Percentiles rank a stretch among this genome's conserved stretches.
phyloP scores from a whole-genome alignment of 2,888 invertebrate genomes.

The Papilio demoleus region DNA sequence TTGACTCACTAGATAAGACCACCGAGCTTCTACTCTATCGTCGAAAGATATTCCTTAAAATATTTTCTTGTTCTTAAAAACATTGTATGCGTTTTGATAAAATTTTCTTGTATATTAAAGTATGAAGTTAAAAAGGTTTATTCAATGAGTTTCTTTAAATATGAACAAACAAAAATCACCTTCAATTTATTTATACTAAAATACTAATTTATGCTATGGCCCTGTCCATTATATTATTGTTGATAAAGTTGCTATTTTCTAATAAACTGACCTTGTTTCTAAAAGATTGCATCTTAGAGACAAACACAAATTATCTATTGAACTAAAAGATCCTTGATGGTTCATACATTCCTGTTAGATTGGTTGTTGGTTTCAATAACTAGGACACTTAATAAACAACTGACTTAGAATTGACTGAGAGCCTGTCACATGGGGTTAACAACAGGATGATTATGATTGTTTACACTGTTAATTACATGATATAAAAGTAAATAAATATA shows the following conservation, averaged over 20 bases:
- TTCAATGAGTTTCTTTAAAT: too few species aligned
- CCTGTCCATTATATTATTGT: too few species aligned
- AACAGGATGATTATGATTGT: too few species aligned
- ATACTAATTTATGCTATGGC: not conserved
- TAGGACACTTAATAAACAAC: conserved; percentile 13
- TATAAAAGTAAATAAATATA: too few species aligned
- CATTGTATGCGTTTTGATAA: not conserved
- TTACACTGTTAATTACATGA: too few species aligned
- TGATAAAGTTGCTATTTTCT: not conserved
- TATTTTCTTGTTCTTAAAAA: conserved; percentile 2
- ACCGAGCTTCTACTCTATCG: conserved; percentile 5
- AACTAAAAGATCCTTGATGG: not conserved
- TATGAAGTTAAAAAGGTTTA: too few species aligned
- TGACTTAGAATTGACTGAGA: not conserved
- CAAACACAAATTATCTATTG: not conserved
- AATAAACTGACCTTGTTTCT: not conserved
- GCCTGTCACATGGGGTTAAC: too few species aligned
- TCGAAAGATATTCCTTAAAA: not conserved
- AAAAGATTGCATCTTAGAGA: not conserved
- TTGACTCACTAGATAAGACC: conserved; percentile 38
- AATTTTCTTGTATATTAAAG: not conserved
- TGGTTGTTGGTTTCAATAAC: conserved; percentile 1
- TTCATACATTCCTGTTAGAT: conserved; percentile 17
- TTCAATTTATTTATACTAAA: not conserved
- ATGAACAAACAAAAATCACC: too few species aligned